Conservation (phyloP, 2,888 invertebrate genomes). For the Penaeus monodon region DNA sequence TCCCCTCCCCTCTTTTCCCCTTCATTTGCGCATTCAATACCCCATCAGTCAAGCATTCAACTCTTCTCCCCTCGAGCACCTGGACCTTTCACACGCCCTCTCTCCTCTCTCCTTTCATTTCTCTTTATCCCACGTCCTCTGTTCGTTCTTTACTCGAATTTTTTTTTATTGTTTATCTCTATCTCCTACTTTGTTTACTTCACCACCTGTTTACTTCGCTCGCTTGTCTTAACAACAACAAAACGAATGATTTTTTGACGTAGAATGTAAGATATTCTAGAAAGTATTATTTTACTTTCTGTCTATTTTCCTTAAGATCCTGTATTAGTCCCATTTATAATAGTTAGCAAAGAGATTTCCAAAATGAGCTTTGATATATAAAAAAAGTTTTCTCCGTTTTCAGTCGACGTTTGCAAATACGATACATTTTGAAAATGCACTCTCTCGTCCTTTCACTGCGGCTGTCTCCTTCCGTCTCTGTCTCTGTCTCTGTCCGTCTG, state of each 20-base stretch:
- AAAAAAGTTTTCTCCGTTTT: no score
- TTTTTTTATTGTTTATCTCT: not conserved
- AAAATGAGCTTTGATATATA: no score
- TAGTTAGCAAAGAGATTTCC: no score
- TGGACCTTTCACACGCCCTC: not conserved
- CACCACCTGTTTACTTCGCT: not conserved
- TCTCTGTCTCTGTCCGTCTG: not conserved
- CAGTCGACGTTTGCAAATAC: no score
- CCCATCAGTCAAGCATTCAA: not conserved
- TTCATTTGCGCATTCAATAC: not conserved
- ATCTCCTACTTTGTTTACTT: not conserved
- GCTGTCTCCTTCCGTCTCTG: not conserved
- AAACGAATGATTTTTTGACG: no score
- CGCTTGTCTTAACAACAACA: not conserved
- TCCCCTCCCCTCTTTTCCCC: not conserved
- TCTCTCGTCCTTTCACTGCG: no score
- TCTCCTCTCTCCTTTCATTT: not conserved
- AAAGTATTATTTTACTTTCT: no score
- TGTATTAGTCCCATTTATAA: no score
- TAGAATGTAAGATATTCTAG: no score
- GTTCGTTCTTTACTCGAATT: not conserved
- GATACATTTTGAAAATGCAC: no score
- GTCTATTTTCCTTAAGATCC: no score
- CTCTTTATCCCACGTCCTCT: not conserved
- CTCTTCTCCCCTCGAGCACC: not conserved